Evolutionary conservation across 2,113 vertebrate genomes (phyloP).

Genomic region (Sceloporus undulatus): DNA sequence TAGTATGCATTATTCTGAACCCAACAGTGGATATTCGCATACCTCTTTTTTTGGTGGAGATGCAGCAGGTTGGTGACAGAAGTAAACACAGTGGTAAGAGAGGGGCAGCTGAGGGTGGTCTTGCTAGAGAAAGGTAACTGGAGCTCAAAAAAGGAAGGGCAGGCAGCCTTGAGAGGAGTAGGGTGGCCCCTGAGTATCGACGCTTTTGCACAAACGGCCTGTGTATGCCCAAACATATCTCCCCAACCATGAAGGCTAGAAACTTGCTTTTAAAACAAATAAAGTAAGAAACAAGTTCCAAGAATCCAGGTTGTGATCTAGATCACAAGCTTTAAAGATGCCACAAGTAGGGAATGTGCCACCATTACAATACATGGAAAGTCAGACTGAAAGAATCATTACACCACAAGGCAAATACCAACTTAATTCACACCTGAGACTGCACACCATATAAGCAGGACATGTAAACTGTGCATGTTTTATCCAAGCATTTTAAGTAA

Average conservation of each 20-base stretch:
- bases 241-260: background rate
- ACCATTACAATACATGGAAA: background rate
- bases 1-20: constrained; percentile 15
- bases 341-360: background rate
- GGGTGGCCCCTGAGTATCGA: too few relatives aligned
- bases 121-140: background rate
- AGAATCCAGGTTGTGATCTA: too few relatives aligned
- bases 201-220: background rate
- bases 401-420: background rate
- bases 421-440: background rate
- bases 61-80: background rate
- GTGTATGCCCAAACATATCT: background rate
- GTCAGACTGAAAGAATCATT: background rate
- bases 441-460: background rate
- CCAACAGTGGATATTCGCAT: constrained; percentile 29
- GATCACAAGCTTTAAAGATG: background rate
- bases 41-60: background rate
- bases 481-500: background rate
- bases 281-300: background rate
- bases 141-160: background rate
- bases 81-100: background rate
- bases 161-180: background rate
- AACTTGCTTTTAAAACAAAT: constrained; percentile 18
- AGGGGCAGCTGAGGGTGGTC: background rate
- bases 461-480: too few relatives aligned